A percentile compares a stretch with the other conserved stretches of the same genome.
phyloP scores from a whole-genome alignment of 2,113 vertebrate species.

The Centropristis striata region DNA sequence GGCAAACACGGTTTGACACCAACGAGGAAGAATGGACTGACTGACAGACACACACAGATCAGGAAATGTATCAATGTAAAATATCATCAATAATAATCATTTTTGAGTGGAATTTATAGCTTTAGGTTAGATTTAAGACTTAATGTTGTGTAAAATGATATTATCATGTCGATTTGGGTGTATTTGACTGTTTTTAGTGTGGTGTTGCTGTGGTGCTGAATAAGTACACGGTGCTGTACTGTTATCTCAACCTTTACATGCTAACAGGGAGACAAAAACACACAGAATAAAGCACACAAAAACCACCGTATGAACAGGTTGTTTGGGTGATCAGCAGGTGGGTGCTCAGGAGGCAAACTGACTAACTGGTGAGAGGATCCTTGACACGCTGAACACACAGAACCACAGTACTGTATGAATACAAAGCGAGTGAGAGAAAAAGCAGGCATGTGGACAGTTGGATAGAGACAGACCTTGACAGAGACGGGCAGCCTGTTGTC shows the following conservation, averaged over 20 bases:
- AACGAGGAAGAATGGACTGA: background rate
- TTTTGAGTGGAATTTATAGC: too few species aligned
- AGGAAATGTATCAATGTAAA: background rate
- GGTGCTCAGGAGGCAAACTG: conserved; percentile 24
- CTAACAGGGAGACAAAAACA: conserved; percentile 8
- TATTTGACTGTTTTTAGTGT: background rate
- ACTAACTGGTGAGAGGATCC: conserved; percentile 32
- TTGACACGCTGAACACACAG: conserved; percentile 29
- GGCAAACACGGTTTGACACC: background rate
- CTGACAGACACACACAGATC: background rate
- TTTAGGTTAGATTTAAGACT: too few species aligned
- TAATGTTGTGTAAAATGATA: background rate
- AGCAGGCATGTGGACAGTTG: conserved; percentile 17
- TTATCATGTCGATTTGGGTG: background rate
- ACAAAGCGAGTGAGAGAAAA: conserved; percentile 16
- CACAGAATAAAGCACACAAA: conserved; percentile 32
- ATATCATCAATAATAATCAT: background rate
- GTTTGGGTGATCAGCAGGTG: conserved; percentile 36
- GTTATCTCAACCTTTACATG: conserved; percentile 7
- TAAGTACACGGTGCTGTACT: background rate
- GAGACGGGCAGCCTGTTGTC: conserved; percentile 95
- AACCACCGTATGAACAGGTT: conserved; percentile 11
- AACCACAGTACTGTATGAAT: conserved; percentile 36
- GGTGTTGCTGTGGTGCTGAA: background rate
- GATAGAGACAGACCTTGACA: conserved; percentile 90